Evolutionary conservation across 1,140 invertebrate species (phyloP), one percentile per base, ranked within the genome.

Genomic region (Drosophila leontia): DNA sequence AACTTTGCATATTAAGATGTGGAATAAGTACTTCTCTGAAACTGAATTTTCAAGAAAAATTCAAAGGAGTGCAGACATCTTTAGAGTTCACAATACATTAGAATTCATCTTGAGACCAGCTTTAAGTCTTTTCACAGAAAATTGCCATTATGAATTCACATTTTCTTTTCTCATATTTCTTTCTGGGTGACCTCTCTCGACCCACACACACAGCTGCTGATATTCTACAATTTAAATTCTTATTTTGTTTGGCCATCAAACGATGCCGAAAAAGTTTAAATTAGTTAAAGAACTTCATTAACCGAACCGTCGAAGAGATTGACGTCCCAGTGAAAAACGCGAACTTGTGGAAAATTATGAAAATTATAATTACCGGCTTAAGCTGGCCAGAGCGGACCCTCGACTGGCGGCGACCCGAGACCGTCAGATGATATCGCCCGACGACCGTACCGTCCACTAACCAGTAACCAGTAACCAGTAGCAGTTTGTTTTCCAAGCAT

Each of bases 291-390:
- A 90, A 90, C 79, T 90, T 85, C 77, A 76, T 80, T 80, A 69
- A 62, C 67, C 53, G 69, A 37, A 60, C 59, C 48, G 65, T 53
- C 65, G 65, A 53, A 61, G 62, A 75, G 75, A 82, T 86, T 75
- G 69, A 75, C 48, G 50, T 35, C 35, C 53, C 48, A 59, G 37
- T 42, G 57, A 80, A 82, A 59, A 80, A 62, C 70, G 67, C 41
- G 34, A 80, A 74, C 62, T 72, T 75, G 59, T 70, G 69, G 84
- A 69, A 83, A 72, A 87, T 78, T 80, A 80, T 87, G 77, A 88
- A 80, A 87, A 88, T 87, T 88, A 80, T 87, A 88, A 88, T 88
- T 88, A 88, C 55, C 59, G 78, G 69, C 68, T 83, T 78, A 88
- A 70, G 65, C 63, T 32, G 62, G 65, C 47, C 45, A 44, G 42